Base-by-base conservation (phyloP, 2,888 invertebrate genomes). In the Thereva nobilitata region DNA sequence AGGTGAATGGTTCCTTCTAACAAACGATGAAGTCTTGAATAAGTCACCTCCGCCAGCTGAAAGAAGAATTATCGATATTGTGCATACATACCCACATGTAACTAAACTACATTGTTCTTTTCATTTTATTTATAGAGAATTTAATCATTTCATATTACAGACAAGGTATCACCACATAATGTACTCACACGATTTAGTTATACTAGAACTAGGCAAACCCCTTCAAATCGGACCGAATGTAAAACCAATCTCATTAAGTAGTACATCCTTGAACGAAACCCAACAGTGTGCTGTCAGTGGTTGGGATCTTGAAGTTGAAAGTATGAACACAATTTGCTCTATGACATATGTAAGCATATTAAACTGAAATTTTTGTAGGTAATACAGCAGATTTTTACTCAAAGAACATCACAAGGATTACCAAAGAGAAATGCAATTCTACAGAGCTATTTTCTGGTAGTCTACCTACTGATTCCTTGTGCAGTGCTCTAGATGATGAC, bases 361-460 rank as follows among this genome's bases (percentile, higher is more conserved):
- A 12, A 9, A 37, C 12, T 12, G n/a, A 23, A 40, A 4, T 10
- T 59, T 41, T 37, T 38, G n/a, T n/a, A 66, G 68, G 63, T 53
- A 50, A 66, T 44, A 64, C 37, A 5, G 45, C 59, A 1, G 59
- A 64, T 6, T 69, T 69, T 44, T 56, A 67, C 54, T 42, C 53
- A 5, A 64, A 59, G 8, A 69, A 69, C 56, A 56, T 67, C 40
- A 69, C 86, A 41, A 81, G 83, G 37, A 82, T 85, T 52, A 83
- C 84, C 68, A 77, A 80, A 12, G 77, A 80, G 7, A 83, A 84
- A 71, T 88, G 87, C 73, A 88, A 88, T 75, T 84, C 86, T 6
- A 85, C 85, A 8, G 83, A 83, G 72, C 85, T 87, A 75, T 87
- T 86, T 72, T 84, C 85, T 68, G 86, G 86, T 40, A 82, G 83